phyloP scores from a whole-genome alignment of 2,797 vertebrate species.

The Odontamblyopus lacepedii region DNA sequence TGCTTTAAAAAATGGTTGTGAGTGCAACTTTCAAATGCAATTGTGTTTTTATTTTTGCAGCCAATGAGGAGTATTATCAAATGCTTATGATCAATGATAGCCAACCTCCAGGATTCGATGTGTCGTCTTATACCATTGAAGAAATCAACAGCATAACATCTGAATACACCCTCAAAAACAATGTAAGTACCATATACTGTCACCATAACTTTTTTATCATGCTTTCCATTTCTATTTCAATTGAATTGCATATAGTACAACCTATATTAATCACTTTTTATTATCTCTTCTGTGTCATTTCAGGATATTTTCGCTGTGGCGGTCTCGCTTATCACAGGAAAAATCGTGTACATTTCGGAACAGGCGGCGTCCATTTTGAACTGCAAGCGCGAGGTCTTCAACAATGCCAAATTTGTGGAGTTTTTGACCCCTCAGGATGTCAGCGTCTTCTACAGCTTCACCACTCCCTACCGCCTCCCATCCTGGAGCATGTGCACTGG shows the following conservation, averaged over 20 bases:
- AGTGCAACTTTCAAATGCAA: not conserved
- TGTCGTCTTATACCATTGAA: constrained; percentile 87
- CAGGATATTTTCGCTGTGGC: constrained; percentile 95
- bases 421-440: constrained; percentile 92
- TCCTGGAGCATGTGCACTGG: constrained; percentile 89
- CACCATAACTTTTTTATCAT: not conserved
- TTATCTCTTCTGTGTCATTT: not conserved
- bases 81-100: constrained; percentile 87
- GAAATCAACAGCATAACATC: constrained; percentile 90
- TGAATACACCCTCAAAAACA: constrained; percentile 90
- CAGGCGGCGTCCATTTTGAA: constrained; percentile 89
- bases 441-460: constrained; percentile 93
- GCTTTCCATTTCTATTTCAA: not conserved
- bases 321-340: constrained; percentile 90
- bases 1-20: not conserved
- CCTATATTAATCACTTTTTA: not conserved
- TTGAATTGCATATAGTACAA: not conserved
- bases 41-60: constrained; percentile 64
- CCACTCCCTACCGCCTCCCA: constrained; percentile 87
- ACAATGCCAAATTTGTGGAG: constrained; percentile 92
- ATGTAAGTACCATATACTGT: constrained; percentile 72
- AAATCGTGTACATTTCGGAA: constrained; percentile 93
- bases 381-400: constrained; percentile 87
- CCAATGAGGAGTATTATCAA: constrained; percentile 95
- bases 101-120: constrained; percentile 80